Conservation (phyloP, 2,797 vertebrate genomes). For the Lepidocolaptes lacrymiger region DNA sequence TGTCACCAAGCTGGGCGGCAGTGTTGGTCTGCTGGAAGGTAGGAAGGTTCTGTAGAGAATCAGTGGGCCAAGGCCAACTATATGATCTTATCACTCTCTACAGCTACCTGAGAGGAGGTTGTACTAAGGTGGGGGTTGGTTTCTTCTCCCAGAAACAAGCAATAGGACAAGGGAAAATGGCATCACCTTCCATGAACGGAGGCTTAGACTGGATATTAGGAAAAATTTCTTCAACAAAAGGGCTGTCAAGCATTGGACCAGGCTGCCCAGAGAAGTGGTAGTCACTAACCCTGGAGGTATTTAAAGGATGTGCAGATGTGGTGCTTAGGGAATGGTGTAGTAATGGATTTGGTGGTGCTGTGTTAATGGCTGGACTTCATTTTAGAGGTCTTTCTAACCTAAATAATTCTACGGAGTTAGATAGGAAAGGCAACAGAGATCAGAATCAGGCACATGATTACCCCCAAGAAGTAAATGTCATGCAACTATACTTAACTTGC, state of each 20-base stretch:
- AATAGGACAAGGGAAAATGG: neutral
- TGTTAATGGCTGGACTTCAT: neutral
- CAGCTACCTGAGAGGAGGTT: neutral
- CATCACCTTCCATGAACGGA: rapidly evolving
- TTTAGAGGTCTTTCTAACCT: neutral
- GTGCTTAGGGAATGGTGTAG: neutral
- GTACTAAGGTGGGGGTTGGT: neutral
- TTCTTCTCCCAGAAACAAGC: neutral
- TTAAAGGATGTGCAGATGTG: neutral
- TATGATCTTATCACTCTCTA: neutral
- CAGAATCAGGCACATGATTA: neutral
- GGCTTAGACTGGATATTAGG: neutral
- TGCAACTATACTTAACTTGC: conserved; percentile 33
- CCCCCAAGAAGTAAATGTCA: neutral
- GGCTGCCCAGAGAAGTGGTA: neutral
- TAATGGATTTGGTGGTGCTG: neutral
- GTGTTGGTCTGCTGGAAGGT: neutral
- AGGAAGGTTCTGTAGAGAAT: neutral
- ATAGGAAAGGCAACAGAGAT: neutral
- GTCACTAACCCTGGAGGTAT: neutral
- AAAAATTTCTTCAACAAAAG: neutral
- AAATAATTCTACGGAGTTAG: neutral
- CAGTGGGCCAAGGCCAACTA: neutral
- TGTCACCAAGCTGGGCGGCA: neutral
- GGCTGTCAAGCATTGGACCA: neutral